phyloP scores from a whole-genome alignment of 2,888 invertebrate genomes.

The Plebejus argus region DNA sequence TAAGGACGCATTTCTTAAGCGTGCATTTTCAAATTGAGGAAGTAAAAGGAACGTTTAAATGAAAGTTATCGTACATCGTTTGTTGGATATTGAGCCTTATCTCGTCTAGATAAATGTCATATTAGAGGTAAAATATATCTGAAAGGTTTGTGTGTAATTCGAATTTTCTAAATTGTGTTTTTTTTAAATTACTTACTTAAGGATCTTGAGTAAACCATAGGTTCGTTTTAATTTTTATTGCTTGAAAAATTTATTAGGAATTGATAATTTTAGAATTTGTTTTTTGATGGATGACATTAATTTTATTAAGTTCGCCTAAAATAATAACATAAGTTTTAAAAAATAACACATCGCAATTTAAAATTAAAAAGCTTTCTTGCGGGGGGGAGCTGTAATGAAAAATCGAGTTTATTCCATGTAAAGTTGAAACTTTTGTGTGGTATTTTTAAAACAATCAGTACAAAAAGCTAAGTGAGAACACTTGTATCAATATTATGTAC shows the following conservation, averaged over 20 bases:
- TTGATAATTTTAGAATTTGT: neutral
- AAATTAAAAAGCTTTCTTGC: neutral
- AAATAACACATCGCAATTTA: neutral
- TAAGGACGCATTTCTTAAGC: constrained; percentile 6
- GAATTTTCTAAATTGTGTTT: constrained; percentile 3
- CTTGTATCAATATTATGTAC: too few relatives aligned
- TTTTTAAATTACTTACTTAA: neutral
- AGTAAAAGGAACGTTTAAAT: neutral
- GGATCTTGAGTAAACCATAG: neutral
- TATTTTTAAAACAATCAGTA: constrained; percentile 3
- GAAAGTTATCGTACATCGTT: too few relatives aligned
- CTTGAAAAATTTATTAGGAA: neutral
- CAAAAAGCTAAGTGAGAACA: too few relatives aligned
- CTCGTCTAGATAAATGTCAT: neutral
- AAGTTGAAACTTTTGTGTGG: neutral
- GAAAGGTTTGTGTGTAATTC: neutral
- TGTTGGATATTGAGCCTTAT: too few relatives aligned
- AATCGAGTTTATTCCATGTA: neutral
- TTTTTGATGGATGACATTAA: neutral
- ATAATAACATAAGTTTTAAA: neutral
- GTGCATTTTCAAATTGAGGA: neutral
- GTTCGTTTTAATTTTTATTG: constrained; percentile 7
- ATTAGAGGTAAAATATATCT: neutral
- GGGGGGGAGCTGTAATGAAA: neutral
- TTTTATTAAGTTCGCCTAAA: neutral